phyloP scores from a whole-genome alignment of 2,888 invertebrate species.

The Fissipunctia ypsillon region DNA sequence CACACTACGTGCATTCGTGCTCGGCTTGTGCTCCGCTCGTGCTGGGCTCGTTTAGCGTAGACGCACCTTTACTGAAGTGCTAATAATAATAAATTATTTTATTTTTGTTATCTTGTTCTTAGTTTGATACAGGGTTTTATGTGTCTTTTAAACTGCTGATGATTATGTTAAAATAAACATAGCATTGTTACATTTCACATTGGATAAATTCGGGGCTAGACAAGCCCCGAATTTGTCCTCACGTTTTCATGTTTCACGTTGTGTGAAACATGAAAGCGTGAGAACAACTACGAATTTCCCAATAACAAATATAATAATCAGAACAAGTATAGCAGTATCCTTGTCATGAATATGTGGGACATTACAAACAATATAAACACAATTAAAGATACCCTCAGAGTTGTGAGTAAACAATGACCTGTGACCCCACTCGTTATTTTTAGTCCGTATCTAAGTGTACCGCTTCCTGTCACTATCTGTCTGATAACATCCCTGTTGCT shows the following conservation, averaged over 20 bases:
- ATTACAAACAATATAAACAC: slow-evolving; percentile 57
- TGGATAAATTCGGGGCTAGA: too few relatives aligned
- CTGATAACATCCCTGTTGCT: slow-evolving; percentile 75
- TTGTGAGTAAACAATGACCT: slow-evolving; percentile 73
- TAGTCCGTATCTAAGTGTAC: slow-evolving; percentile 70
- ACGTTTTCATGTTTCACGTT: not conserved
- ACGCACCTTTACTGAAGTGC: slow-evolving; percentile 9
- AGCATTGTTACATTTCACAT: not conserved
- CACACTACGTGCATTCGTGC: too few relatives aligned
- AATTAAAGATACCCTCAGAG: slow-evolving; percentile 36
- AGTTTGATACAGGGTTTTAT: not conserved
- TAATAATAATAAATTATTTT: slow-evolving; percentile 23
- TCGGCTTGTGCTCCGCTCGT: too few relatives aligned
- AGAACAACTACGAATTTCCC: too few relatives aligned
- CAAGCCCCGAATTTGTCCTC: not conserved
- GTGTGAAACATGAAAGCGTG: too few relatives aligned
- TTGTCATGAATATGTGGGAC: slow-evolving; percentile 67
- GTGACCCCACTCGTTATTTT: slow-evolving; percentile 75
- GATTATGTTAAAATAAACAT: too few relatives aligned
- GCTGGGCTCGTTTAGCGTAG: too few relatives aligned
- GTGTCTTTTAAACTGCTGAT: not conserved
- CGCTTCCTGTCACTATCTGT: slow-evolving; percentile 69
- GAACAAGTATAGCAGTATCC: slow-evolving; percentile 53
- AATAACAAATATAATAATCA: slow-evolving; percentile 24
- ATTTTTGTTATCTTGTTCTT: slow-evolving; percentile 11